Base-by-base conservation (phyloP, 1,140 invertebrate species). In the Drosophila ohnishii region DNA sequence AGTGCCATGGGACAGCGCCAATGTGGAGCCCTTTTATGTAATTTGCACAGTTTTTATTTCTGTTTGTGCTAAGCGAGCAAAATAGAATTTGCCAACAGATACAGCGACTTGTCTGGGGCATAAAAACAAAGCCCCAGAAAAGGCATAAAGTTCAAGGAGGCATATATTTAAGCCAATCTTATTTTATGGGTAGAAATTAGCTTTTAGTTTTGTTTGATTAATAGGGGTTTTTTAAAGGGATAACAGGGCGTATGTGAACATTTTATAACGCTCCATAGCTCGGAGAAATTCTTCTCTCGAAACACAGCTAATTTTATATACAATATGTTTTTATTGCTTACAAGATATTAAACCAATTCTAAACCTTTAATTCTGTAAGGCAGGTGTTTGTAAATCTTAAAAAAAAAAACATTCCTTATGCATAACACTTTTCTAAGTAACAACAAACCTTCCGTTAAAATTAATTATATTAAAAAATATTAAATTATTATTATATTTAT, bases 1-100 rank as follows among this genome's bases (percentile, higher is more conserved):
- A 82, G 78, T 87, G 83, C 70, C 79, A 87, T 75, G 59, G 70
- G 32, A 64, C 75, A 73, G 79, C 83, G 83, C 83, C 83, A 86
- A 88, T 79, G 83, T 87, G 83, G 83, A 86, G 83, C 83, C 82
- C 74, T 83, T 76, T 88, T 88, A 87, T 88, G 80, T 88, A 88
- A 88, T 87, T 88, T 74, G 42, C 67, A 77, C 83, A 83, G 78
- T 82, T 88, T 88, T 87, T 84, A 83, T 83, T 79, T 83, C 25
- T 76, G 44, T 76, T 67, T 76, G 51, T 64, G 51, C 51, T 64
- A 74, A 73, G 50, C 57, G 60, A 32, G 16, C 34, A 37, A 53
- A 45, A 56, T 59, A 63, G 56, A 67, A 50, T 73, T 84, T 45
- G 79, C 44, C n/a, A 22, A 75, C 42, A 39, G 58, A 42, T 64